Conservation (phyloP, 2,797 vertebrate genomes). For the Chaunax sp. region DNA sequence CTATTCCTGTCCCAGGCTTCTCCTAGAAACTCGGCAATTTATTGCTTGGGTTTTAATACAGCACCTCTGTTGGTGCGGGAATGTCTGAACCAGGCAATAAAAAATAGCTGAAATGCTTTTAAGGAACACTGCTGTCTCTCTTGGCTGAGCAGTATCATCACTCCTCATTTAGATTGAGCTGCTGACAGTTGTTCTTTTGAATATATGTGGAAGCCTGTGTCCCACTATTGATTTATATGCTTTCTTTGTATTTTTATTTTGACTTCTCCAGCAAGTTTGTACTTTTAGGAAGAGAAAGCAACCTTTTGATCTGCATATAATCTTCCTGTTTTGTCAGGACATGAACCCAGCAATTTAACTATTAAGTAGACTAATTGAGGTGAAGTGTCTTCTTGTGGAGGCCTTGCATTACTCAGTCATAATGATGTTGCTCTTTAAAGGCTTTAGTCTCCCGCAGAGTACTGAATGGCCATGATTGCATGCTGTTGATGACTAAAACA, state of each 20-base stretch:
- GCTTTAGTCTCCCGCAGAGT: constrained; percentile 52
- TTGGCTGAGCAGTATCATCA: constrained; percentile 35
- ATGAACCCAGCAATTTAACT: constrained; percentile 70
- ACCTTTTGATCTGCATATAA: constrained; percentile 10
- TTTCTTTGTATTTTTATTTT: constrained; percentile 4
- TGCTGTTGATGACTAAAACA: constrained; percentile 64
- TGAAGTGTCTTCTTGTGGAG: constrained; percentile 42
- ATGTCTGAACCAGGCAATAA: constrained; percentile 42
- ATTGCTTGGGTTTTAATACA: constrained; percentile 56
- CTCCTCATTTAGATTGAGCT: constrained; percentile 54
- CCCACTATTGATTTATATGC: constrained; percentile 40
- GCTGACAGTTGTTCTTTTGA: constrained; percentile 50
- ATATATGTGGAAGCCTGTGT: constrained; percentile 28
- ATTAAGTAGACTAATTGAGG: constrained; percentile 68
- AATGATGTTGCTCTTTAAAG: constrained; percentile 64
- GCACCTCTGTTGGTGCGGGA: constrained; percentile 35
- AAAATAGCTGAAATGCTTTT: constrained; percentile 45
- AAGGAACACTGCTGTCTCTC: constrained; percentile 30
- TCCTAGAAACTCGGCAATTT: constrained; percentile 51
- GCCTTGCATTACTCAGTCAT: constrained; percentile 52
- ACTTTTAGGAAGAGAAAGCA: constrained; percentile 18
- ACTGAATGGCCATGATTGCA: constrained; percentile 69
- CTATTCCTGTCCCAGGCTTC: constrained; percentile 61
- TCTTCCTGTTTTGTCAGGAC: constrained; percentile 46
- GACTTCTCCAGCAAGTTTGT: constrained; percentile 23